Evolutionary conservation across 2,113 vertebrate species (phyloP).

Genomic region (Galeopterus variegatus): DNA sequence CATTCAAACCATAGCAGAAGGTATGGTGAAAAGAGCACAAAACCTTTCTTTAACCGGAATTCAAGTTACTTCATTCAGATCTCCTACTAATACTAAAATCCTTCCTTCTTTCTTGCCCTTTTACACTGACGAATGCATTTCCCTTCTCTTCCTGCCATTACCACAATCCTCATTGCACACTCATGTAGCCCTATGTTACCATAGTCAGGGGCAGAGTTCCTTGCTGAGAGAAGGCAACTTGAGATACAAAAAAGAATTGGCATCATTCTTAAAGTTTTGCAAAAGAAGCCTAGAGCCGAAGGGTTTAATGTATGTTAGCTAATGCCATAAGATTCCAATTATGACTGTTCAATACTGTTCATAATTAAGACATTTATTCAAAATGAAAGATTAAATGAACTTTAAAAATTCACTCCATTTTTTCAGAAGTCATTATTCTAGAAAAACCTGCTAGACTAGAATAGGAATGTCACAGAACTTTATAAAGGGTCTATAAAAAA

Average conservation of each 20-base stretch:
- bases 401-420: not conserved
- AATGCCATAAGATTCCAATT: not conserved
- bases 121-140: not conserved
- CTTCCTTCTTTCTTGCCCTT: not conserved
- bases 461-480: not conserved
- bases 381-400: not conserved
- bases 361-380: not conserved
- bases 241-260: not conserved
- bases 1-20: not conserved
- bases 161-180: too few relatives aligned
- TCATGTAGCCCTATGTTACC: not conserved
- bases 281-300: conserved; percentile 22
- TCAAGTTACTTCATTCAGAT: not conserved
- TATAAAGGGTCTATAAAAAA: not conserved
- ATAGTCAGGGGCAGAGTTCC: not conserved
- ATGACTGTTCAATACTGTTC: not conserved
- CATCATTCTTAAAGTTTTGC: not conserved
- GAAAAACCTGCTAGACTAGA: not conserved
- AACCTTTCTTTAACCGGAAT: not conserved
- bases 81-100: not conserved
- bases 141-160: not conserved
- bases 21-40: not conserved
- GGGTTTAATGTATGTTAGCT: not conserved
- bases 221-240: not conserved
- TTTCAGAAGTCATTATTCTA: conserved; percentile 11